A percentile compares a stretch with the other conserved stretches of the same genome.
Evolutionary conservation across 1,140 invertebrate genomes (phyloP).

Genomic region (Scylla paramamosain): DNA sequence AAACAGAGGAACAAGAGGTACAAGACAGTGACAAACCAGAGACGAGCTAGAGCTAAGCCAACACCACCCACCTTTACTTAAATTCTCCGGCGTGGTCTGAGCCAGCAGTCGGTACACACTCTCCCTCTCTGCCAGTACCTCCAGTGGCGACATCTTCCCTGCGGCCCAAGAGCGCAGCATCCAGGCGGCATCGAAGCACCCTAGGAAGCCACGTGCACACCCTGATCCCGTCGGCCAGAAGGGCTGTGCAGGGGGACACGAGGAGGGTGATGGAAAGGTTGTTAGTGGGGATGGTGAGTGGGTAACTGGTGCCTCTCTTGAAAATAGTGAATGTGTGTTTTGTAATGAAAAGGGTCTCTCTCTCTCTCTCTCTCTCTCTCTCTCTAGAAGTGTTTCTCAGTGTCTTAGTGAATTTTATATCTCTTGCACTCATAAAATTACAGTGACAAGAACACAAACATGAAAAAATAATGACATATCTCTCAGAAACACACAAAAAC

Average conservation of each 20-base stretch:
- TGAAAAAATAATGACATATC: too few relatives aligned
- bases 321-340: too few relatives aligned
- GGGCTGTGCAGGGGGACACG: conserved; percentile 83
- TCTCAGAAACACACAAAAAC: too few relatives aligned
- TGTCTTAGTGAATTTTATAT: too few relatives aligned
- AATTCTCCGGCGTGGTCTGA: conserved; percentile 98
- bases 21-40: not conserved
- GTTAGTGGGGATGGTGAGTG: too few relatives aligned
- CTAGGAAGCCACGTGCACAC: conserved; percentile 97
- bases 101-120: conserved; percentile 93
- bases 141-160: conserved; percentile 85
- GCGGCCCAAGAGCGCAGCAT: conserved; percentile 92
- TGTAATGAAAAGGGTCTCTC: too few relatives aligned
- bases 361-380: too few relatives aligned
- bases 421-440: too few relatives aligned
- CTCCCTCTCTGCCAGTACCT: conserved; percentile 96
- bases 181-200: conserved; percentile 97
- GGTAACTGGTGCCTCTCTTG: too few relatives aligned
- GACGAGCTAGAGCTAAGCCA: too few relatives aligned
- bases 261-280: not conserved
- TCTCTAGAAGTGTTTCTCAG: too few relatives aligned
- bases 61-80: conserved; percentile 85
- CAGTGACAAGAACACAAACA: too few relatives aligned
- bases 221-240: conserved; percentile 99
- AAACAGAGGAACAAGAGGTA: not conserved